phyloP scores from a whole-genome alignment of 2,888 invertebrate genomes.

The Ophraella communa region DNA sequence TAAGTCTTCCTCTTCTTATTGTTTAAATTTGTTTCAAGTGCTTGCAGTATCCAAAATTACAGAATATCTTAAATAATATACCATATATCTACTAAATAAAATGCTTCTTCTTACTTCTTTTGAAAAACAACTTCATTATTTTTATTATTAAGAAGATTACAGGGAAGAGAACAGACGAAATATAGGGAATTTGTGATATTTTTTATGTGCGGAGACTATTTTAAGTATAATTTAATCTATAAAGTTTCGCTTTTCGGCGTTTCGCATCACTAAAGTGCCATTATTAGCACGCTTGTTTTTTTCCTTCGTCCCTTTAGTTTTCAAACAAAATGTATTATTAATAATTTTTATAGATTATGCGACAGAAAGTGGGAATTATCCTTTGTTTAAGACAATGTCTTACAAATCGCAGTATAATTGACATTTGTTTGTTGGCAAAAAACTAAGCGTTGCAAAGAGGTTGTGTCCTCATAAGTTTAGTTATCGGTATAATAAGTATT shows the following conservation, averaged over 20 bases:
- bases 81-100: too few species aligned
- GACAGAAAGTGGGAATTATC: neutral
- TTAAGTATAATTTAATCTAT: neutral
- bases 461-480: too few species aligned
- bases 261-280: neutral
- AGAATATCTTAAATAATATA: too few species aligned
- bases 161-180: conserved; percentile 12
- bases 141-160: conserved; percentile 6
- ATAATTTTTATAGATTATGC: neutral
- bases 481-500: too few species aligned
- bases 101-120: conserved; percentile 22
- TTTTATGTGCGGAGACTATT: neutral
- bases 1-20: too few species aligned
- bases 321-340: neutral
- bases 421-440: too few species aligned
- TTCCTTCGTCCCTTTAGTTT: neutral
- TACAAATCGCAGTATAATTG: too few species aligned
- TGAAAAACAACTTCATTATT: conserved; percentile 27
- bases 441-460: too few species aligned
- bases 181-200: neutral
- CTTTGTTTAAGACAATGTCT: neutral
- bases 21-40: too few species aligned
- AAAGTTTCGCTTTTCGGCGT: neutral
- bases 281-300: neutral
- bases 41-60: too few species aligned